These are phyloP conservation scores for Dione juno DNA, from an alignment of 2,888 invertebrate species.

Conservation along the genomic window DNA sequence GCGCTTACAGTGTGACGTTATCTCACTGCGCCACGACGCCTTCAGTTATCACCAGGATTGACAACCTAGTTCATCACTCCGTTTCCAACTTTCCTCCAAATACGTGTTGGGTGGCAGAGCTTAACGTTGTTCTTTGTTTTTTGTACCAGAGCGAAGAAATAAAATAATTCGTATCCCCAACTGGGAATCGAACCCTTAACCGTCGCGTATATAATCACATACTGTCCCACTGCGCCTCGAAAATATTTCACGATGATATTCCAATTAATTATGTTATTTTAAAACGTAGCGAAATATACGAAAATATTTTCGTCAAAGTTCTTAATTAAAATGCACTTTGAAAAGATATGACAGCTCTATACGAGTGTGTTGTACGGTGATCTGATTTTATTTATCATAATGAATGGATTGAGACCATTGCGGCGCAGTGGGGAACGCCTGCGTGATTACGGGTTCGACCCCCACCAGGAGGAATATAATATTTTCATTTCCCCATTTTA, in stretches of 20 bases:
- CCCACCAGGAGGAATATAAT: no score
- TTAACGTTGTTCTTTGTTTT: background rate
- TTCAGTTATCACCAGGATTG: no score
- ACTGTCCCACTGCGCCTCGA: background rate
- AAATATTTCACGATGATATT: background rate
- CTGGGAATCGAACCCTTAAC: background rate
- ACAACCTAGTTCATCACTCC: no score
- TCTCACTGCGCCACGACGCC: no score
- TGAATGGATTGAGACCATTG: background rate
- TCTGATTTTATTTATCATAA: background rate
- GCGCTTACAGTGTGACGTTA: no score
- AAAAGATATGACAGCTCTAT: background rate
- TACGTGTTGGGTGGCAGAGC: no score
- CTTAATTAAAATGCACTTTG: constrained; percentile 5
- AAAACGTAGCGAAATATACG: background rate
- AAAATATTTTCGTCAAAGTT: background rate
- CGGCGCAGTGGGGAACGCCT: no score
- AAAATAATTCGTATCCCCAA: background rate
- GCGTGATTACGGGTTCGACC: no score
- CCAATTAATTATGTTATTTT: background rate
- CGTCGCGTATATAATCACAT: background rate
- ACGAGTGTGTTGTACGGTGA: background rate
- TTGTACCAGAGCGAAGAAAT: no score
- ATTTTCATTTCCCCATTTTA: no score
- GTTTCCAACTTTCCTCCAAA: no score